A percentile compares a stretch with the other conserved stretches of the same genome.
Evolutionary conservation across 2,888 invertebrate species (phyloP).

Genomic region (Coelinius sp.): DNA sequence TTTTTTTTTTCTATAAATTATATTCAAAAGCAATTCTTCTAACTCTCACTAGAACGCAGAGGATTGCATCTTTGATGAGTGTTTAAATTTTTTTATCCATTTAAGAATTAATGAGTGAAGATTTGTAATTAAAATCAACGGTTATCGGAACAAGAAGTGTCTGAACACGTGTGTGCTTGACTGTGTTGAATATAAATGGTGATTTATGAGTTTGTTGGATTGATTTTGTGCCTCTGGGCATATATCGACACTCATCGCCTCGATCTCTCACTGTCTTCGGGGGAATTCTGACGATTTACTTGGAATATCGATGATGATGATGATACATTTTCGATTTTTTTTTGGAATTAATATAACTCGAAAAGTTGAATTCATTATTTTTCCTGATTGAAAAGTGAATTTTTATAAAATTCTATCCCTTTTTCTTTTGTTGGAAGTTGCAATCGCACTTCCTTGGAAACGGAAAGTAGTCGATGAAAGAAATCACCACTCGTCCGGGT

Average conservation of each 20-base stretch:
- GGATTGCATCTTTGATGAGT: not conserved
- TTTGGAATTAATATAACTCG: too few relatives aligned
- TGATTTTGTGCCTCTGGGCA: constrained; percentile 13
- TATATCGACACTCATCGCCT: constrained; percentile 33
- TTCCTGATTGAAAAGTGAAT: too few relatives aligned
- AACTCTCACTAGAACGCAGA: not conserved
- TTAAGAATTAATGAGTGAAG: not conserved
- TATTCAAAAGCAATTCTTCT: not conserved
- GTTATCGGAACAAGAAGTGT: not conserved
- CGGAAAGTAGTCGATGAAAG: constrained; percentile 32
- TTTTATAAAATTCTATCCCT: too few relatives aligned
- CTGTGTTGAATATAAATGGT: constrained; percentile 23
- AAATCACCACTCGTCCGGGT: constrained; percentile 16
- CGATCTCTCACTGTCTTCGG: constrained; percentile 26
- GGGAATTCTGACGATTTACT: constrained; percentile 10
- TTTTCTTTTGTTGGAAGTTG: too few relatives aligned
- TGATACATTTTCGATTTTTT: too few relatives aligned
- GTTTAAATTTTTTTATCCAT: not conserved
- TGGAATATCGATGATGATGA: not conserved
- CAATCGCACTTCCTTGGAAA: constrained; percentile 37
- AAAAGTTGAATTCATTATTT: too few relatives aligned
- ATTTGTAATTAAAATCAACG: constrained; percentile 31
- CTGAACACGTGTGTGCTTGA: constrained; percentile 1
- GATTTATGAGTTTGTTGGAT: constrained; percentile 33
- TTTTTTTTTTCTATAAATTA: not conserved